These are phyloP conservation scores for Chaetura pelagica DNA, from an alignment of 2,113 vertebrate genomes.

Conservation along the genomic window DNA sequence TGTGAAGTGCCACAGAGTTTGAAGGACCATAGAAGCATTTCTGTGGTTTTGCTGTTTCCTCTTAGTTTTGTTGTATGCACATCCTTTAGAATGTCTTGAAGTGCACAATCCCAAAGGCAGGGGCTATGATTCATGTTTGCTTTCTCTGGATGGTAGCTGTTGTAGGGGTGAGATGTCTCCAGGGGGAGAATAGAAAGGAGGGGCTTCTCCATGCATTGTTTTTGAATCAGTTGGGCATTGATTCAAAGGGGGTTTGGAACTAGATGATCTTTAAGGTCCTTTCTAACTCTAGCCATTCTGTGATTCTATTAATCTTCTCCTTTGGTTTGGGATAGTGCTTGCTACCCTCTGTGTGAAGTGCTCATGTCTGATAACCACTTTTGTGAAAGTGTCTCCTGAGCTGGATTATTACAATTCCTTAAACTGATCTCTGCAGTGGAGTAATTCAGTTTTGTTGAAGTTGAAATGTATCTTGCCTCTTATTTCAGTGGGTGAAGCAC, in stretches of 20 bases:
- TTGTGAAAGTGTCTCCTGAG: neutral
- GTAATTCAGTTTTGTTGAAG: neutral
- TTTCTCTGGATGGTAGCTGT: neutral
- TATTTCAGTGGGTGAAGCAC: neutral
- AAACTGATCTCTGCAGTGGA: neutral
- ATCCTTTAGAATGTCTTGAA: neutral
- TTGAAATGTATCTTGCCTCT: neutral
- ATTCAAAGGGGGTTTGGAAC: too few relatives aligned
- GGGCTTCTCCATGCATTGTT: neutral
- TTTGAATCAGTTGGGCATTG: neutral
- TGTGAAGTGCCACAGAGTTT: neutral
- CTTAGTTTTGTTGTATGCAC: neutral
- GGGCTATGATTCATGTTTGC: fast-evolving
- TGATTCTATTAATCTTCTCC: neutral
- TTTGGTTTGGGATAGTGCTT: neutral
- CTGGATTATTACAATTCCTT: neutral
- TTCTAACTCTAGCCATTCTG: too few relatives aligned
- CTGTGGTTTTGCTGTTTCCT: neutral
- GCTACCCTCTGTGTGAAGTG: fast-evolving
- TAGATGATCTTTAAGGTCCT: too few relatives aligned
- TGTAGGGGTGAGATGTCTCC: neutral
- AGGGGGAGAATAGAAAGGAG: neutral
- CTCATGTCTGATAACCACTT: neutral
- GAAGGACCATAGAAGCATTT: neutral
- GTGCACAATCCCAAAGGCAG: fast-evolving